These are phyloP conservation scores for Eubasilissa regina DNA, from an alignment of 1,140 invertebrate species.

Conservation along the genomic window DNA sequence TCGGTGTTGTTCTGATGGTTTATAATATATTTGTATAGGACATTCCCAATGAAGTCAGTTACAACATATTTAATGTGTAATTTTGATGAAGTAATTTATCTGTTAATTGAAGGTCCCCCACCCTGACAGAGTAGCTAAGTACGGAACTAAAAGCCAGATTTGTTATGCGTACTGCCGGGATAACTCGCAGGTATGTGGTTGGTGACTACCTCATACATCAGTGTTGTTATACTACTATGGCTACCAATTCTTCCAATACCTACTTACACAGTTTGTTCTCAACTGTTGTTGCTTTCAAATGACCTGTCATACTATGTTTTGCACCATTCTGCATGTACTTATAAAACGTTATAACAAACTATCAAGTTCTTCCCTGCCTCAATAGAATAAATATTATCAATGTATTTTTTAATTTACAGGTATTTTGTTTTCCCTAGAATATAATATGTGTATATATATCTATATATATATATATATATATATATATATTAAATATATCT, in stretches of 20 bases:
- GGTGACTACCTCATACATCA: constrained; percentile 69
- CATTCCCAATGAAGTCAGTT: constrained; percentile 21
- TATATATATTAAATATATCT: too few relatives aligned
- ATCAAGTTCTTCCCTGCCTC: constrained; percentile 11
- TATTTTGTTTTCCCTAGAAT: neutral
- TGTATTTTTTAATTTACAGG: neutral
- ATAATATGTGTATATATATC: neutral
- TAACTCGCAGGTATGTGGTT: constrained; percentile 73
- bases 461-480: too few relatives aligned
- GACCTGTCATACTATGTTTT: constrained; percentile 41
- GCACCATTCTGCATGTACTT: constrained; percentile 59
- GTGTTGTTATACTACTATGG: constrained; percentile 65
- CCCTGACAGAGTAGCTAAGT: constrained; percentile 73
- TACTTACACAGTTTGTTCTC: neutral
- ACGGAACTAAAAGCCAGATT: constrained; percentile 67
- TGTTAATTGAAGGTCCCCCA: constrained; percentile 73
- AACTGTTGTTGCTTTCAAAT: constrained; percentile 29
- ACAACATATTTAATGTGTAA: constrained; percentile 50
- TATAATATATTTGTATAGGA: constrained; percentile 14
- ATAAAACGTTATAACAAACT: neutral
- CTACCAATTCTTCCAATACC: constrained; percentile 2
- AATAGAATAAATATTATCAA: neutral
- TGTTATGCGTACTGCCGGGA: constrained; percentile 72
- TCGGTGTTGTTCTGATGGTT: constrained; percentile 54
- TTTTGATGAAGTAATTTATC: constrained; percentile 65